phyloP scores from a whole-genome alignment of 1,140 invertebrate species.

The Lucilia sericata region DNA sequence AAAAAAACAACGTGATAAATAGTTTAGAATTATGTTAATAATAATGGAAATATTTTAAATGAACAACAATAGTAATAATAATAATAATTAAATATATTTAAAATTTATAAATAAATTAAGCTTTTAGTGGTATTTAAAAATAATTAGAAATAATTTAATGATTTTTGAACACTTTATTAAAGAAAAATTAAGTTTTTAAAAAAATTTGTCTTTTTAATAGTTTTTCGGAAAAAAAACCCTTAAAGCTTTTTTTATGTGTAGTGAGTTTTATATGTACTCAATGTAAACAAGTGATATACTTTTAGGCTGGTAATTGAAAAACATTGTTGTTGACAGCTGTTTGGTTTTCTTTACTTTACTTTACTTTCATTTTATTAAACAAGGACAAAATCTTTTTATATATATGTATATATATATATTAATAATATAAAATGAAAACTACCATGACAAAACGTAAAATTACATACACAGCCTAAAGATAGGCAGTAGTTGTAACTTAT shows the following conservation, averaged over 20 bases:
- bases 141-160: too few relatives aligned
- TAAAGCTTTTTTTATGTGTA: background rate
- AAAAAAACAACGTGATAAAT: background rate
- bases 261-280: background rate
- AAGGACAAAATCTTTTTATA: background rate
- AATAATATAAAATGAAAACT: background rate
- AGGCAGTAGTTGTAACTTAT: background rate
- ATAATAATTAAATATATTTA: background rate
- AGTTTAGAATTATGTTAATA: background rate
- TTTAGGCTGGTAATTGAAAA: slow-evolving; percentile 29
- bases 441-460: background rate
- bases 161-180: too few relatives aligned
- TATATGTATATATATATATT: background rate
- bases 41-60: background rate
- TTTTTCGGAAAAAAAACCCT: too few relatives aligned
- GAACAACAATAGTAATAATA: background rate
- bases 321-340: slow-evolving; percentile 18
- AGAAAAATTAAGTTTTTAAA: too few relatives aligned
- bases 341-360: background rate
- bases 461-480: slow-evolving; percentile 1
- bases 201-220: too few relatives aligned
- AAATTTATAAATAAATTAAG: background rate
- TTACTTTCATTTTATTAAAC: background rate
- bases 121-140: too few relatives aligned
- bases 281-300: background rate